Conservation (phyloP, 2,113 vertebrate genomes). For the Brachirus orientalis region DNA sequence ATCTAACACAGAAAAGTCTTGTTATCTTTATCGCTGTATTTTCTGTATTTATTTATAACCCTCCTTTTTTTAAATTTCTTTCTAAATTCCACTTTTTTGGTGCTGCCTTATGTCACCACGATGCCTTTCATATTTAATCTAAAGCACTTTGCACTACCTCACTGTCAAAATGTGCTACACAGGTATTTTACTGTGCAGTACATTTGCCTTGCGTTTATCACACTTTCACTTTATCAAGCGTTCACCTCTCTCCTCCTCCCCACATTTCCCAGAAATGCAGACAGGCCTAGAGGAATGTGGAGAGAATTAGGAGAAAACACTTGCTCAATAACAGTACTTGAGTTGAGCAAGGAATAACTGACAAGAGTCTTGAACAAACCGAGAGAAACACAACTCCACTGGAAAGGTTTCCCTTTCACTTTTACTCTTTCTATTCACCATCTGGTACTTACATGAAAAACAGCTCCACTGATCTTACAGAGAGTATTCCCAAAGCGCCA, state of each 20-base stretch:
- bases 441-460: conserved; percentile 78
- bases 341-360: neutral
- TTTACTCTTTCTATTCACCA: neutral
- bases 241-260: neutral
- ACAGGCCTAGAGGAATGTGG: neutral
- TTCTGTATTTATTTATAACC: too few species aligned
- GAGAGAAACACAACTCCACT: conserved; percentile 5
- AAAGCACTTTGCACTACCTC: neutral
- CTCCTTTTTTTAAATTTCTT: too few species aligned
- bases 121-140: too few species aligned
- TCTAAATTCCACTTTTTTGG: too few species aligned
- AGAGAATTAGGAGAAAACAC: neutral
- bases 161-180: too few species aligned
- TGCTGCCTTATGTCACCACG: too few species aligned
- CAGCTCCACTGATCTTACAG: conserved; percentile 80
- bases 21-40: too few species aligned
- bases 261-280: neutral
- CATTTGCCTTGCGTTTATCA: too few species aligned
- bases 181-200: neutral
- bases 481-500: conserved; percentile 69
- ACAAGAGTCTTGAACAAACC: neutral
- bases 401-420: neutral
- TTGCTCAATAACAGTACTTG: neutral
- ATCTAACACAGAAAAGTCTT: too few species aligned
- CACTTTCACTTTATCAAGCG: neutral